Percentiles rank a stretch among this genome's conserved stretches.
phyloP scores from a whole-genome alignment of 2,113 vertebrate genomes.

The Piprites chloris region DNA sequence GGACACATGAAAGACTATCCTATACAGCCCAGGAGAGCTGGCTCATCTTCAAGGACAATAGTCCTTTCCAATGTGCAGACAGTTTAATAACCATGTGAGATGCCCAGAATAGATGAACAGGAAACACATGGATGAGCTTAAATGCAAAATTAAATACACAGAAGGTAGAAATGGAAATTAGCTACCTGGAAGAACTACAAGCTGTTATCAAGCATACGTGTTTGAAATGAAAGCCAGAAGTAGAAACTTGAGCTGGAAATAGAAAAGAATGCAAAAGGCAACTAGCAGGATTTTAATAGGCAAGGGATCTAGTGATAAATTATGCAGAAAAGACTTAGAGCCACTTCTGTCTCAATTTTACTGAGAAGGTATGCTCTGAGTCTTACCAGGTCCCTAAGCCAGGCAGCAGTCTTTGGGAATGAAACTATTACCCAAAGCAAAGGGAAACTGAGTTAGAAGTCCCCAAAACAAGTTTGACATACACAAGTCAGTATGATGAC shows the following conservation, averaged over 20 bases:
- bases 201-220: background rate
- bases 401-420: background rate
- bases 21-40: background rate
- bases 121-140: background rate
- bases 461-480: background rate
- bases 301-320: background rate
- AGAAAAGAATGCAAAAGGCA: background rate
- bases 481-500: background rate
- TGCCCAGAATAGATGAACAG: background rate
- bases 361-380: background rate
- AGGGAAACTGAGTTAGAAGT: background rate
- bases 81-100: background rate
- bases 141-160: background rate
- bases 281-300: background rate
- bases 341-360: background rate
- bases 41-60: background rate
- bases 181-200: background rate
- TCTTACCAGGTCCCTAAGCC: background rate
- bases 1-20: fast-evolving
- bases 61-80: background rate
- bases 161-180: background rate
- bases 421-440: background rate
- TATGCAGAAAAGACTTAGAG: background rate
- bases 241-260: background rate
- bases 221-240: background rate